phyloP scores from a whole-genome alignment of 2,888 invertebrate species.

The Hyppa rectilinea region DNA sequence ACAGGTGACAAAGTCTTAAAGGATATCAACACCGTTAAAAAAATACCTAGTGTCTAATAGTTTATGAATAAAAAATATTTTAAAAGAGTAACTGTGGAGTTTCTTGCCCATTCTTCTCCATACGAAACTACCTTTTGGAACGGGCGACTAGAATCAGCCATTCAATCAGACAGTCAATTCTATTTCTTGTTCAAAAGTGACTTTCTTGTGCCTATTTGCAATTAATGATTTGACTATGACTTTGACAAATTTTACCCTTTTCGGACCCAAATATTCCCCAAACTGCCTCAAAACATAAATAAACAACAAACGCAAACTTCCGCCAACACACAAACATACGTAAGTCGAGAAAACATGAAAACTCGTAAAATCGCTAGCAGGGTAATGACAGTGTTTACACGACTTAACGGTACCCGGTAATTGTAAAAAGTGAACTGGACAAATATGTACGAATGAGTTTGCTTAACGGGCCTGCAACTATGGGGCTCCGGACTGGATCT shows the following conservation, averaged over 20 bases:
- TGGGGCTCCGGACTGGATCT: conserved; percentile 58
- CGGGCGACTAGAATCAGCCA: no score
- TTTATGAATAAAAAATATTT: no score
- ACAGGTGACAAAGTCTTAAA: neutral
- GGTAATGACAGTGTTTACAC: conserved; percentile 86
- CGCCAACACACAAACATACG: conserved; percentile 30
- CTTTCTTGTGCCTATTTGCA: no score
- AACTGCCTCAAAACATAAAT: conserved; percentile 28
- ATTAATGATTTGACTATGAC: no score
- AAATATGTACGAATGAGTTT: conserved; percentile 88
- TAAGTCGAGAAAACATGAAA: conserved; percentile 45
- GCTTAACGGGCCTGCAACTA: conserved; percentile 83
- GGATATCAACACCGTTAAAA: neutral
- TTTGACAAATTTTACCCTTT: neutral
- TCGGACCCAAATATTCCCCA: conserved; percentile 16
- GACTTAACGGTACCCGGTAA: conserved; percentile 84
- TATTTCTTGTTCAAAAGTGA: no score
- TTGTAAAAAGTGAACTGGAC: conserved; percentile 90
- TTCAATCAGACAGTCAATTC: no score
- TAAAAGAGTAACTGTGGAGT: no score
- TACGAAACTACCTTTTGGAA: no score
- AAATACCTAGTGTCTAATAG: neutral
- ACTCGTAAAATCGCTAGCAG: conserved; percentile 64
- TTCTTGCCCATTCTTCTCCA: no score
- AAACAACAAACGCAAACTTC: conserved; percentile 58